A percentile compares a stretch with the other conserved stretches of the same genome.
phyloP scores from a whole-genome alignment of 2,797 vertebrate genomes.

The Euphonia xanthogaster region DNA sequence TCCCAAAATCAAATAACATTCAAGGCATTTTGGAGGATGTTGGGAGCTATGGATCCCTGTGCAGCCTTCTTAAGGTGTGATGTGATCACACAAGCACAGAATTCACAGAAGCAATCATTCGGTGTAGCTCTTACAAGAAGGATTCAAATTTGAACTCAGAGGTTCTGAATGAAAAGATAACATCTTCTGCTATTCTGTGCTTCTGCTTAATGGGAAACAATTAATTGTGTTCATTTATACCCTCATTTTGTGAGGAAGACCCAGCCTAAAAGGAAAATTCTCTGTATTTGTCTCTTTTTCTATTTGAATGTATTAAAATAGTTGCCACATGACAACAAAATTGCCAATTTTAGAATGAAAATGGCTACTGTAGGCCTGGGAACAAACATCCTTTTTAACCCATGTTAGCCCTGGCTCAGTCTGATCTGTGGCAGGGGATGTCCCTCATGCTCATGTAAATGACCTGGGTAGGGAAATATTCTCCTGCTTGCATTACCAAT shows the following conservation, averaged over 20 bases:
- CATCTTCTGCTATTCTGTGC: neutral
- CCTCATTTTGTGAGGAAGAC: neutral
- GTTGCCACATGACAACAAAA: neutral
- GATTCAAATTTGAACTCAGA: neutral
- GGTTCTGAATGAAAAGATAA: neutral
- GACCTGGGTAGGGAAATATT: neutral
- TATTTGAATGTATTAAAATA: neutral
- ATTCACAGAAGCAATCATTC: neutral
- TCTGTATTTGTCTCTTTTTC: neutral
- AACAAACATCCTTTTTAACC: neutral
- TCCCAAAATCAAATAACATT: neutral
- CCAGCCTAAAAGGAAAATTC: neutral
- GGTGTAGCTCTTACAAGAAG: neutral
- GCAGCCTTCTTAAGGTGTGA: neutral
- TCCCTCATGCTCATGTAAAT: neutral
- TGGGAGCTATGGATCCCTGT: accelerated
- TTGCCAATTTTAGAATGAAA: neutral
- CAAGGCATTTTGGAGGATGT: neutral
- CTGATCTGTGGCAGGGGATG: neutral
- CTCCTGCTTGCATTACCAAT: neutral
- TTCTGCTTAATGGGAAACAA: neutral
- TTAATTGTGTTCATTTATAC: neutral
- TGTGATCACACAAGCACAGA: too few species aligned
- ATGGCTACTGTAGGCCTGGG: neutral
- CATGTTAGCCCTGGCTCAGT: neutral